These are phyloP conservation scores for Myotis vivesi DNA, from an alignment of 2,797 vertebrate species.

Conservation along the genomic window DNA sequence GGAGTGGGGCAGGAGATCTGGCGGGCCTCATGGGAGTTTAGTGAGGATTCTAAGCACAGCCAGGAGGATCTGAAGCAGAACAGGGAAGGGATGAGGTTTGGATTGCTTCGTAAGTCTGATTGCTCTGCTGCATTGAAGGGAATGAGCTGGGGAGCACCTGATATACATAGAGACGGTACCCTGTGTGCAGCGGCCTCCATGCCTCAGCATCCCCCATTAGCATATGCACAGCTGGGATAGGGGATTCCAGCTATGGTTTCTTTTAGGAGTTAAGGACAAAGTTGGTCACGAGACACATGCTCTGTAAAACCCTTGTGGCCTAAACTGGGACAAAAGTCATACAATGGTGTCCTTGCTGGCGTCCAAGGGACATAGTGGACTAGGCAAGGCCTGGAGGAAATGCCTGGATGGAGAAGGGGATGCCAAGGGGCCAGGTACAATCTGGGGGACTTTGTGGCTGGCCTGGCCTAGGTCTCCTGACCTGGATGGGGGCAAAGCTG, in stretches of 20 bases:
- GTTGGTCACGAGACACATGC: background rate
- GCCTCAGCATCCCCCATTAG: background rate
- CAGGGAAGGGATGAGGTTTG: background rate
- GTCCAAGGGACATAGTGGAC: background rate
- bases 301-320: background rate
- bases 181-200: background rate
- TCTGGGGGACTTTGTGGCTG: background rate
- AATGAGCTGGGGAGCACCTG: background rate
- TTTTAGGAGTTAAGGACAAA: background rate
- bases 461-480: background rate
- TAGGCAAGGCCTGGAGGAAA: background rate
- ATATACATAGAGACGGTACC: too few relatives aligned
- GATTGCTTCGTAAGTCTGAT: background rate
- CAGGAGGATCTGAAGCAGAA: background rate
- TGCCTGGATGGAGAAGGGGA: background rate
- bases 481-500: background rate
- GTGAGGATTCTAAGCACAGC: background rate
- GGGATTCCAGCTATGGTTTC: background rate
- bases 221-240: accelerated
- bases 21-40: background rate
- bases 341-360: background rate
- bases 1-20: background rate
- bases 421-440: background rate
- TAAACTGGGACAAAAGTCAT: background rate
- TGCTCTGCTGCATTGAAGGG: background rate